These are phyloP conservation scores for Subacronicta megacephala DNA, from an alignment of 2,888 invertebrate species.

Conservation along the genomic window DNA sequence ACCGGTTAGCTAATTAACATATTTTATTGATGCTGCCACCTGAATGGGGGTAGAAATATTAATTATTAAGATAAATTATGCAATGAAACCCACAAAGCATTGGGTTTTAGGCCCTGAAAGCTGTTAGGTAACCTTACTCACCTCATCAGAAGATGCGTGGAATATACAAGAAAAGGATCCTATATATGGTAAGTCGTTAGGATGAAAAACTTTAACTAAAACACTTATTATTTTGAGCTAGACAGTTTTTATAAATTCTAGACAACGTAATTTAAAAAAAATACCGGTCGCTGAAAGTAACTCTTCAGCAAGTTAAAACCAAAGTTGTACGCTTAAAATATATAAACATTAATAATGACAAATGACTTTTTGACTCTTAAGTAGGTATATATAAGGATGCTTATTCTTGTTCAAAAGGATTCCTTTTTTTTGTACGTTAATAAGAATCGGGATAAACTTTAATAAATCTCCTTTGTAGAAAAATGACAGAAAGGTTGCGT, in stretches of 20 bases:
- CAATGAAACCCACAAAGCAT: neutral
- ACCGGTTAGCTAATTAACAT: conserved; percentile 22
- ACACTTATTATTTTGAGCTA: too few relatives aligned
- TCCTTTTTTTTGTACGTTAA: conserved; percentile 9
- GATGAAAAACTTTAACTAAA: too few relatives aligned
- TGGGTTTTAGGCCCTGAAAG: neutral
- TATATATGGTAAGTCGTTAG: too few relatives aligned
- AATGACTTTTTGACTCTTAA: neutral
- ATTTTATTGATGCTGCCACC: conserved; percentile 19
- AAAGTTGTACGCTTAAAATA: too few relatives aligned
- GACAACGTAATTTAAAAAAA: too few relatives aligned
- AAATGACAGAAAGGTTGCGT: conserved; percentile 14
- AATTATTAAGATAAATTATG: conserved; percentile 7
- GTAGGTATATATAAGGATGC: conserved; percentile 7
- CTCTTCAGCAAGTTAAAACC: too few relatives aligned
- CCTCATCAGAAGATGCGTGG: neutral
- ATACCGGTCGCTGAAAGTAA: too few relatives aligned
- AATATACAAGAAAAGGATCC: neutral
- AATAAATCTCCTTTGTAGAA: conserved; percentile 24
- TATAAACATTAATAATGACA: too few relatives aligned
- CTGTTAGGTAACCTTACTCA: neutral
- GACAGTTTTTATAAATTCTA: too few relatives aligned
- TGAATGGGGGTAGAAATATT: neutral
- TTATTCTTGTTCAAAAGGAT: conserved; percentile 17
- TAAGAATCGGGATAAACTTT: conserved; percentile 9